Conservation (phyloP, 2,888 invertebrate genomes). For the Metopia argyrocephala region DNA sequence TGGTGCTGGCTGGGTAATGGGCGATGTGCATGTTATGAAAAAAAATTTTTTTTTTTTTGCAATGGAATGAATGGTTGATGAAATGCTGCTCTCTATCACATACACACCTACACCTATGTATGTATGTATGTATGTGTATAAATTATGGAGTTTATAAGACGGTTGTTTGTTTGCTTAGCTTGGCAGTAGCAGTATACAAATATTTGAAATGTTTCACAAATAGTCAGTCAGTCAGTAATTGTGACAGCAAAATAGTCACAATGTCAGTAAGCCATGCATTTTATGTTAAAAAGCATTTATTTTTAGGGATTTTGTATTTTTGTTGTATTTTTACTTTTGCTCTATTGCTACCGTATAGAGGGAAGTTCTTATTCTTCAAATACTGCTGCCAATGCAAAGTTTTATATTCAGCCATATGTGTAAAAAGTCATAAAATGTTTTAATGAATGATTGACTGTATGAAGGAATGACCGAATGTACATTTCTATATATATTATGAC, state of each 20-base stretch:
- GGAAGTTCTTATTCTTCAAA: not conserved
- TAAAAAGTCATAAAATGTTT: not conserved
- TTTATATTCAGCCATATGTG: not conserved
- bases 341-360: not conserved
- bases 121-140: not conserved
- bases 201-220: not conserved
- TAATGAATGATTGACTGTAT: not conserved
- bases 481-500: too few relatives aligned
- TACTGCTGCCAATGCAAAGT: not conserved
- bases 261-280: not conserved
- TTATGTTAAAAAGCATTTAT: not conserved
- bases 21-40: too few relatives aligned
- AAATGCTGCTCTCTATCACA: too few relatives aligned
- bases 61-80: too few relatives aligned
- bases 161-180: not conserved
- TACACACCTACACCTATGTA: not conserved
- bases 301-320: not conserved
- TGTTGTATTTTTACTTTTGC: not conserved
- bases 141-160: not conserved
- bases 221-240: conserved; percentile 12
- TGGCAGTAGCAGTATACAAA: not conserved
- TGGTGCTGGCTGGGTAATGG: conserved; percentile 21
- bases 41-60: too few relatives aligned
- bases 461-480: not conserved
- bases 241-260: not conserved